phyloP scores from a whole-genome alignment of 2,113 vertebrate species.

The Nipponia nippon region DNA sequence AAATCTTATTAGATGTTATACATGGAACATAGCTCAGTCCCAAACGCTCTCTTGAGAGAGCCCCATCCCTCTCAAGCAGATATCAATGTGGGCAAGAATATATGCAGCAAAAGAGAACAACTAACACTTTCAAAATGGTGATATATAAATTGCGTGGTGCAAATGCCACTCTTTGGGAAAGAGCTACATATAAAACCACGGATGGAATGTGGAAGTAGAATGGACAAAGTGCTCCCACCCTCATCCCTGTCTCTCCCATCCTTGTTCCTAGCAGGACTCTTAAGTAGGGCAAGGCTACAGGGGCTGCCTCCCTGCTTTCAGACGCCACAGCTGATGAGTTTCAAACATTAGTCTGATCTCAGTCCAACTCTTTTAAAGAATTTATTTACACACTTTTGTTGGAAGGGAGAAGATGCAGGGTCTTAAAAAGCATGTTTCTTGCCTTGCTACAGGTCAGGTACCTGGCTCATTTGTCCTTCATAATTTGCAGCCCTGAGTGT shows the following conservation, averaged over 20 bases:
- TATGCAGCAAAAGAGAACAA: neutral
- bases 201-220: neutral
- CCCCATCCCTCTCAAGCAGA: neutral
- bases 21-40: neutral
- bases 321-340: neutral
- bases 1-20: neutral
- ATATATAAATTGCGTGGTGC: neutral
- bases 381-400: neutral
- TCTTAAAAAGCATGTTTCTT: neutral
- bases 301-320: neutral
- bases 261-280: neutral
- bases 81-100: neutral
- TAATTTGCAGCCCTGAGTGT: neutral
- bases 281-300: neutral
- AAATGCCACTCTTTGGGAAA: neutral
- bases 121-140: neutral
- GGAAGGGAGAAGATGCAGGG: neutral
- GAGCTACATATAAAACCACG: neutral
- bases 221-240: accelerated
- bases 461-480: neutral
- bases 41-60: neutral
- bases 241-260: neutral
- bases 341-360: neutral
- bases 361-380: neutral
- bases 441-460: neutral